Percentiles rank a stretch among this genome's conserved stretches.
Conservation (phyloP, 2,888 invertebrate species). For the Craniophora ligustri region DNA sequence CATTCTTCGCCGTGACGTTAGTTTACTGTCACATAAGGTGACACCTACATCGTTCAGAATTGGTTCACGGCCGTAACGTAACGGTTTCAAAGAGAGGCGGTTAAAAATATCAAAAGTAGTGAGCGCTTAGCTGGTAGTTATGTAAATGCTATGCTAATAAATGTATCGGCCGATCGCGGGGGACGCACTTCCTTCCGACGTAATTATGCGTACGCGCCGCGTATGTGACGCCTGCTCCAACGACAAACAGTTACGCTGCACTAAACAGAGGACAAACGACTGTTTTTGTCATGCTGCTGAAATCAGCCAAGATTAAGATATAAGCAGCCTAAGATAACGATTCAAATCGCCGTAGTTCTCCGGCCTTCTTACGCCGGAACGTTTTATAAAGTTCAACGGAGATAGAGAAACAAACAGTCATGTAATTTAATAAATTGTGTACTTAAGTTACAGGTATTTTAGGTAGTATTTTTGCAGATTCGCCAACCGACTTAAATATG, state of each 20-base stretch:
- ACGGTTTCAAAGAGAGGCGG: constrained; percentile 51
- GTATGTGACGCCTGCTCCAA: constrained; percentile 57
- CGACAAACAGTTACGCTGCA: constrained; percentile 47
- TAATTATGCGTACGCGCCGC: constrained; percentile 65
- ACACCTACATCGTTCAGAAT: constrained; percentile 9
- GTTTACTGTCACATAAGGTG: background rate
- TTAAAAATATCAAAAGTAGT: constrained; percentile 53
- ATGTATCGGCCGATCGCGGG: constrained; percentile 72
- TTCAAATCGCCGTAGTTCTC: background rate
- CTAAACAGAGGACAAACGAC: constrained; percentile 15
- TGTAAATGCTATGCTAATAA: constrained; percentile 72
- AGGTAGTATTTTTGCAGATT: too few species aligned
- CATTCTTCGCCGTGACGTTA: background rate
- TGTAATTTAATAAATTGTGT: too few species aligned
- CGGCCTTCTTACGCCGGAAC: too few species aligned
- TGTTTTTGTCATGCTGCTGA: constrained; percentile 1
- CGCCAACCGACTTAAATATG: too few species aligned
- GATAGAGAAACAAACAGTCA: too few species aligned
- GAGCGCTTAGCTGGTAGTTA: constrained; percentile 58
- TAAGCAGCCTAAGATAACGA: background rate
- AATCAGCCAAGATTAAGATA: background rate
- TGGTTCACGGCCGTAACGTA: constrained; percentile 29
- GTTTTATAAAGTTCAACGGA: too few species aligned
- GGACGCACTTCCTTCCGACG: constrained; percentile 74
- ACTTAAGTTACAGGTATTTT: too few species aligned